Evolutionary conservation across 2,888 invertebrate genomes (phyloP), one percentile per base, ranked within the genome.

Genomic region (Nasonia oneida): DNA sequence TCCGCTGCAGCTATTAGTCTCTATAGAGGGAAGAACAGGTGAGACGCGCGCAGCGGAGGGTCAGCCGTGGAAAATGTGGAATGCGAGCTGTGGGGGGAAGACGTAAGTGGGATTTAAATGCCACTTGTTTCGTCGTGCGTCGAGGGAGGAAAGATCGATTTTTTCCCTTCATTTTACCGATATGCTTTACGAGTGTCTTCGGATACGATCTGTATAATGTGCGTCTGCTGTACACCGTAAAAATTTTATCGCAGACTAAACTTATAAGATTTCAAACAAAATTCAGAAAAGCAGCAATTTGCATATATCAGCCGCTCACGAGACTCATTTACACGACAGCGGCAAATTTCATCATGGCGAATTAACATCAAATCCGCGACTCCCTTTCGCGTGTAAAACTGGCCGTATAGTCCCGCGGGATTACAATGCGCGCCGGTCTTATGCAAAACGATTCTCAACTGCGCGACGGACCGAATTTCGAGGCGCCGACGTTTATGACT

Each of bases 401-500:
- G n/a, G 23, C 10, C 47, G 47, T 47, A 3, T 47, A 47, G 86
- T 83, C 83, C 79, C 10, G 83, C n/a, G 84, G 81, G 83, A 87
- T 89, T 88, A 89, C 89, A 89, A 88, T 88, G 89, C 88, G 88
- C 57, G 57, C n/a, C 57, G 23, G 6, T 87, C 86, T 89, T 88
- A 88, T 89, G 89, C 89, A 89, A 89, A 89, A 87, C 87, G 86
- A 87, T 85, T 83, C 84, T 86, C 29, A 29, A 29, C 29, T 29
- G 29, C 86, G 83, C 84, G 83, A 81, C 42, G 29, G 42, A 42
- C 73, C 73, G 47, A 29, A 74, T 47, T 50, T 50, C 67, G 67
- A 29, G 67, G 67, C 4, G 67, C 4, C 67, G 33, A 67, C 67
- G 12, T 67, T 67, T 67, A 61, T 47, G 12, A 47, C 47, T 47